Evolutionary conservation across 2,113 vertebrate species (phyloP), one percentile per base, ranked within the genome.

Genomic region (Andinoacara biseriatus): DNA sequence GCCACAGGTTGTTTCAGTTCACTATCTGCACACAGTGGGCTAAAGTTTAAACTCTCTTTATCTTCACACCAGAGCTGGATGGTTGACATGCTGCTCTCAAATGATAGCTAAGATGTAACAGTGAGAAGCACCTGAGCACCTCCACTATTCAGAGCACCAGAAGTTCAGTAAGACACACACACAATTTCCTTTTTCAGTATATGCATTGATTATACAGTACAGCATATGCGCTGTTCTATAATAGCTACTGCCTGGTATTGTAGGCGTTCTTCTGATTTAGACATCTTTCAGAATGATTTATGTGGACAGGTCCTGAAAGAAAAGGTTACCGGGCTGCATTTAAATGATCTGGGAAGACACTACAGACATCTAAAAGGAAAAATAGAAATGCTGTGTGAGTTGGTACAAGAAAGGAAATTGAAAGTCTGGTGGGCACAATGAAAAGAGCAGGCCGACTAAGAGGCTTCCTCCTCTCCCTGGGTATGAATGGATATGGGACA

Each of bases 381-480:
- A 46, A 0, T 43, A 1, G 10, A 65, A 40, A 26, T 0, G 5
- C 38, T 65, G 24, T 65, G 43, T 65, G 62, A 7, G n/a, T 57
- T 46, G 8, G 58, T 63, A 22, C 35, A 62, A 3, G 9, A 61
- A 6, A 0, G 15, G 58, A 26, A 77, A 33, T 10, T 62, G 18
- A 49, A n/a, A 56, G 59, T 46, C 29, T 31, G 17, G 35, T 10
- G 17, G 33, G 20, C 5, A 67, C 52, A 67, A 10, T 35, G 7
- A 83, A 65, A 76, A 54, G 26, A 17, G 9, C 54, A 20, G 33
- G 40, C 54, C 15, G 17, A 43, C 31, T n/a, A n/a, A 38, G 3
- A 74, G 35, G 20, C 14, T 43, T 59, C 74, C 43, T 46, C 58
- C 29, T 59, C 63, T 24, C 35, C 69, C 24, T 24, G 2, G 58